Evolutionary conservation across 2,888 invertebrate genomes (phyloP).

Genomic region (Caradrina clavipalpis): DNA sequence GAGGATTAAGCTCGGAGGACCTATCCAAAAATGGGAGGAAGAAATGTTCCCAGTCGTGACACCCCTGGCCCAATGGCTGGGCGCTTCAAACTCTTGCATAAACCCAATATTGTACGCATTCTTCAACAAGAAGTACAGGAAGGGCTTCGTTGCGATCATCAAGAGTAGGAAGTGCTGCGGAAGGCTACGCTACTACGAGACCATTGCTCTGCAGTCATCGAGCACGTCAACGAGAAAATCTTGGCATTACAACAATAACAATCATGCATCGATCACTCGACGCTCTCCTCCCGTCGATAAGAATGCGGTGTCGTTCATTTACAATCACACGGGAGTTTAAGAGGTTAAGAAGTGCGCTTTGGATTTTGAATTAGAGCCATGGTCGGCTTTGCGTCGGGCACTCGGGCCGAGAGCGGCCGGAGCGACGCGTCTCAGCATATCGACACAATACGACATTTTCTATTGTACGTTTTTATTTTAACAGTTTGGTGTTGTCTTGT

Average conservation of each 20-base stretch:
- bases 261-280: constrained; percentile 91
- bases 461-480: constrained; percentile 77
- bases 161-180: constrained; percentile 97
- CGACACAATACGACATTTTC: constrained; percentile 78
- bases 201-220: constrained; percentile 96
- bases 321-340: constrained; percentile 95
- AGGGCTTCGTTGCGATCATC: constrained; percentile 97
- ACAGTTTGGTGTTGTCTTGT: constrained; percentile 86
- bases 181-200: constrained; percentile 96
- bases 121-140: constrained; percentile 98
- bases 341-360: constrained; percentile 34
- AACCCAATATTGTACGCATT: constrained; percentile 98
- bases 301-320: constrained; percentile 90
- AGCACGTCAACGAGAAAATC: constrained; percentile 96
- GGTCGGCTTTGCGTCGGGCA: constrained; percentile 67
- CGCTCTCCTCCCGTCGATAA: constrained; percentile 89
- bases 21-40: constrained; percentile 94
- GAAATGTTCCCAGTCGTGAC: constrained; percentile 95
- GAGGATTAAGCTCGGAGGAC: constrained; percentile 95
- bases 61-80: constrained; percentile 98
- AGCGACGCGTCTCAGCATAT: constrained; percentile 79
- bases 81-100: constrained; percentile 98
- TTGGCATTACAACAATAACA: constrained; percentile 95
- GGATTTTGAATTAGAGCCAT: constrained; percentile 73
- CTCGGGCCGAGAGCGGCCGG: constrained; percentile 58